A percentile compares a stretch with the other conserved stretches of the same genome.
Conservation (phyloP, 2,113 vertebrate species). For the Vidua chalybeata region DNA sequence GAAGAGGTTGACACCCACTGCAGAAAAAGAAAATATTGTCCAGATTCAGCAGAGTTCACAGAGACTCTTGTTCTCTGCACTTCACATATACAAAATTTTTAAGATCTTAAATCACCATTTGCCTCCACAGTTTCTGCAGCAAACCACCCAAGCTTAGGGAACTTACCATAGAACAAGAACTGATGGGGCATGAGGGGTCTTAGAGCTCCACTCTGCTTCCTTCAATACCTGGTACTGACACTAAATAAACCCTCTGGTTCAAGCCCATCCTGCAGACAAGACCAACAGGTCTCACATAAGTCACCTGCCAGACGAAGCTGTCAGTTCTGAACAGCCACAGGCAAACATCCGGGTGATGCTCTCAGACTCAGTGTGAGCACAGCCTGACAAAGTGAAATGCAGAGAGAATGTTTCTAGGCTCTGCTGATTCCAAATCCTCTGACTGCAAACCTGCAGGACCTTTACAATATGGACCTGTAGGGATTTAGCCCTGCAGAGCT, state of each 20-base stretch:
- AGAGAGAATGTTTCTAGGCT: not conserved
- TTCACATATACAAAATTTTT: not conserved
- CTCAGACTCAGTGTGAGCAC: not conserved
- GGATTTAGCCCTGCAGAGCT: not conserved
- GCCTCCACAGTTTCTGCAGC: not conserved
- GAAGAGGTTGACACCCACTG: conserved; percentile 98
- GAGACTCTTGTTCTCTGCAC: not conserved
- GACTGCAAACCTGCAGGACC: not conserved
- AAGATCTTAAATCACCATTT: not conserved
- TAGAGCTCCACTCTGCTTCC: not conserved
- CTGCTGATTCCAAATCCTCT: not conserved
- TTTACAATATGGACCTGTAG: not conserved
- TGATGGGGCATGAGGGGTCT: fast-evolving
- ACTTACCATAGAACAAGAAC: not conserved
- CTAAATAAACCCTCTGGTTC: not conserved
- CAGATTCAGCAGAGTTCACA: not conserved
- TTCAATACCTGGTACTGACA: not conserved
- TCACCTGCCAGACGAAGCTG: not conserved
- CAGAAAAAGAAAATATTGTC: conserved; percentile 34
- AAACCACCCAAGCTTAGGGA: not conserved
- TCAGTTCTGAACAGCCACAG: not conserved
- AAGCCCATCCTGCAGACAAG: not conserved
- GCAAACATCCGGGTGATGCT: not conserved
- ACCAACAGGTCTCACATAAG: not conserved
- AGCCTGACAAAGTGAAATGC: not conserved